These are phyloP conservation scores for Drosophila suboccidentalis DNA, from an alignment of 2,888 invertebrate genomes.

Conservation along the genomic window DNA sequence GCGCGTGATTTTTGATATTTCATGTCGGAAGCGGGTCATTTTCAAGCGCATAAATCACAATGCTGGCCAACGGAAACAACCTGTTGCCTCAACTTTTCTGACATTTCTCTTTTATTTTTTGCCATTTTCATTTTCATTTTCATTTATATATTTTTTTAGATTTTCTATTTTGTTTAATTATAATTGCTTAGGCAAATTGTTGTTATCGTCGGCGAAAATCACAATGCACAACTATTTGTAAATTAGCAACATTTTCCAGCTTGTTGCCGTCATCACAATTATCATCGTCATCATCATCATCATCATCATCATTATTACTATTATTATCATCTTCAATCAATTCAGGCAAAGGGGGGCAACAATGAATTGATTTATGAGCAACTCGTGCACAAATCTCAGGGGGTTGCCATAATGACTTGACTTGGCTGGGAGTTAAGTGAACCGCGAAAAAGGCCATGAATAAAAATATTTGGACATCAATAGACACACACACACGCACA, in stretches of 20 bases:
- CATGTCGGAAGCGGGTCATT: slow-evolving; percentile 80
- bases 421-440: slow-evolving; percentile 81
- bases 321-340: slow-evolving; percentile 12
- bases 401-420: slow-evolving; percentile 73
- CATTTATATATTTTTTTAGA: not conserved
- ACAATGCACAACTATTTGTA: slow-evolving; percentile 38
- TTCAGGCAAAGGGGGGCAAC: slow-evolving; percentile 40
- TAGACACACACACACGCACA: slow-evolving; percentile 38
- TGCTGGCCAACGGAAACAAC: slow-evolving; percentile 67
- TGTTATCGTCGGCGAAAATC: slow-evolving; percentile 38
- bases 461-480: slow-evolving; percentile 84
- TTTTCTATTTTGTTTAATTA: slow-evolving; percentile 30
- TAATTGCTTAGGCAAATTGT: slow-evolving; percentile 55
- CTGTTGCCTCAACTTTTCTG: slow-evolving; percentile 60
- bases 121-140: not conserved
- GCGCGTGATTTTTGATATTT: slow-evolving; percentile 76
- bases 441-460: slow-evolving; percentile 84
- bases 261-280: slow-evolving; percentile 71
- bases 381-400: slow-evolving; percentile 69
- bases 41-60: slow-evolving; percentile 79
- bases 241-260: slow-evolving; percentile 80
- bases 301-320: slow-evolving; percentile 8
- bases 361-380: slow-evolving; percentile 84
- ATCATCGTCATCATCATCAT: slow-evolving; percentile 21
- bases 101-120: slow-evolving; percentile 13